Evolutionary conservation across 1,140 invertebrate species (phyloP).

Genomic region (Drosophila insularis): DNA sequence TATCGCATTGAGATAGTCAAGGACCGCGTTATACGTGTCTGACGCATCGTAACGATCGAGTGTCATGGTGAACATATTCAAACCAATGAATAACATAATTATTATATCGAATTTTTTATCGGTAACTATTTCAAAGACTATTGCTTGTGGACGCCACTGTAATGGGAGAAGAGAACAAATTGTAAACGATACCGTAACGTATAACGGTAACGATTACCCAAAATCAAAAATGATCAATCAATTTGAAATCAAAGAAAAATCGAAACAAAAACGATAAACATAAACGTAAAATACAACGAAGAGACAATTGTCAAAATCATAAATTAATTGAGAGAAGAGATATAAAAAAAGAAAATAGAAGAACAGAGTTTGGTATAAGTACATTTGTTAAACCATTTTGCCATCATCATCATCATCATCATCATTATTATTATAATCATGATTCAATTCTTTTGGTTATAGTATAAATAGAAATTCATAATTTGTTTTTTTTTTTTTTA

Average conservation of each 20-base stretch:
- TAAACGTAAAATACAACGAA: too few species aligned
- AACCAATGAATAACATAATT: conserved; percentile 99
- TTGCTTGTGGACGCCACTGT: conserved; percentile 96
- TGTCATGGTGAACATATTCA: conserved; percentile 99
- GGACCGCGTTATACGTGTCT: conserved; percentile 90
- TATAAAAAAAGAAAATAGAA: conserved; percentile 72
- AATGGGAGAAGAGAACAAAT: conserved; percentile 61
- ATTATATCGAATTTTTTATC: conserved; percentile 99
- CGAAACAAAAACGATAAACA: conserved; percentile 13
- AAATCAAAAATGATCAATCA: background rate
- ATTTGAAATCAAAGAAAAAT: conserved; percentile 10
- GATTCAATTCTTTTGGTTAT: too few species aligned
- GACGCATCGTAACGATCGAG: conserved; percentile 97
- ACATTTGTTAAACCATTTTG: conserved; percentile 59
- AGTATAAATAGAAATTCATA: conserved; percentile 34
- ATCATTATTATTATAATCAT: too few species aligned
- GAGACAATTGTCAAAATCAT: background rate
- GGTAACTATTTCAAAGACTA: conserved; percentile 98
- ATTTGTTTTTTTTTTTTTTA: conserved; percentile 17
- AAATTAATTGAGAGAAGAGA: conserved; percentile 72
- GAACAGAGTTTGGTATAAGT: conserved; percentile 69
- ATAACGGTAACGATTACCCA: conserved; percentile 14
- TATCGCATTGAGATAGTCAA: conserved; percentile 97
- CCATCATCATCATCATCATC: conserved; percentile 22
- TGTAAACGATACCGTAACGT: conserved; percentile 28